Percentiles rank a stretch among this genome's conserved stretches.
Evolutionary conservation across 1,140 invertebrate species (phyloP).

Genomic region (Geopemphigus sp.): DNA sequence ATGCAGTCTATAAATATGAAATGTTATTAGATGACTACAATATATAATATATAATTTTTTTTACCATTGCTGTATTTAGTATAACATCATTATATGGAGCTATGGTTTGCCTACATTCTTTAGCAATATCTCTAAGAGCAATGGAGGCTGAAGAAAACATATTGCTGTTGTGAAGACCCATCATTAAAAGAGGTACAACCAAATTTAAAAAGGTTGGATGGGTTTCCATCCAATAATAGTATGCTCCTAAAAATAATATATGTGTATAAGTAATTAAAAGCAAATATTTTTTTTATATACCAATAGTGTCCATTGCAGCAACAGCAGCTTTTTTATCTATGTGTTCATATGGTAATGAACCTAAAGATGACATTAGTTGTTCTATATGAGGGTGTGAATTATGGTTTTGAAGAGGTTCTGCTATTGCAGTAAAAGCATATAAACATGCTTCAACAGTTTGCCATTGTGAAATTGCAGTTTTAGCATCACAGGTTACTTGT

Average conservation of each 20-base stretch:
- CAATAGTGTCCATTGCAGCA: conserved; percentile 71
- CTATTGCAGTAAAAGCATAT: conserved; percentile 76
- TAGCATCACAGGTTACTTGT: conserved; percentile 27
- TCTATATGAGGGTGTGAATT: conserved; percentile 65
- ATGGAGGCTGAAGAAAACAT: conserved; percentile 71
- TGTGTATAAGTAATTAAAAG: neutral
- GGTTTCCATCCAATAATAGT: conserved; percentile 45
- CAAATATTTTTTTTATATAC: conserved; percentile 56
- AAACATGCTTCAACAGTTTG: conserved; percentile 74
- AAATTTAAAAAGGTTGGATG: conserved; percentile 34
- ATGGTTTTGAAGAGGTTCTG: conserved; percentile 69
- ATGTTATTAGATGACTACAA: neutral
- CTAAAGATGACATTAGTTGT: conserved; percentile 66
- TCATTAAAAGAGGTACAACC: conserved; percentile 41
- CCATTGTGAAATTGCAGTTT: conserved; percentile 56
- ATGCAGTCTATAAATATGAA: neutral
- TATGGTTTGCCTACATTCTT: conserved; percentile 72
- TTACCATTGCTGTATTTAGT: conserved; percentile 63
- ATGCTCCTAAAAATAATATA: conserved; percentile 36
- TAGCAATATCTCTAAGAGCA: conserved; percentile 80
- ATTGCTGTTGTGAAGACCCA: conserved; percentile 35
- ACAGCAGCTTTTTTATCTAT: conserved; percentile 63
- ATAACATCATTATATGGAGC: conserved; percentile 71
- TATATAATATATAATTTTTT: neutral
- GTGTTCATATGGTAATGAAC: conserved; percentile 65